Percentiles rank a stretch among this genome's conserved stretches.
phyloP scores from a whole-genome alignment of 2,888 invertebrate species.

The Drosophila cyrtoloma region DNA sequence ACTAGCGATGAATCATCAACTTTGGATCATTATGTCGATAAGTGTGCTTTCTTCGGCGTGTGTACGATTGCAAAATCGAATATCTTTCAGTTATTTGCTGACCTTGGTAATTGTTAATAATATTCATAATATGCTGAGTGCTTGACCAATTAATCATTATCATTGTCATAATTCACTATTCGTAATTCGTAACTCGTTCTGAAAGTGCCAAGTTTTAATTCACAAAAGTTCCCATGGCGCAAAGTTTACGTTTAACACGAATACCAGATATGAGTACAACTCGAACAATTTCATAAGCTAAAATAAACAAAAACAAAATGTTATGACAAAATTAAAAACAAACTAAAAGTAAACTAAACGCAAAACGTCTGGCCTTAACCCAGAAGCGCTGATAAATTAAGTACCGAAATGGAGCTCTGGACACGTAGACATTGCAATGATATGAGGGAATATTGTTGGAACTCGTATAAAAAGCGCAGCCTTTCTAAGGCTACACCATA shows the following conservation, averaged over 20 bases:
- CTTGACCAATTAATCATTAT: conserved; percentile 25
- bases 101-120: conserved; percentile 29
- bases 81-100: conserved; percentile 10
- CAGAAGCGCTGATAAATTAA: conserved; percentile 22
- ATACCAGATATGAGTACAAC: conserved; percentile 32
- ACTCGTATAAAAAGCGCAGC: conserved; percentile 53
- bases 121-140: conserved; percentile 22
- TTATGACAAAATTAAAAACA: conserved; percentile 1
- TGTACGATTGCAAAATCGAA: not conserved
- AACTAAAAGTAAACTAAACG: conserved; percentile 10
- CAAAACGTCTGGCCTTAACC: conserved; percentile 22
- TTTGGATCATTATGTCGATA: not conserved
- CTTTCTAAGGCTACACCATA: conserved; percentile 31
- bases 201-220: conserved; percentile 36
- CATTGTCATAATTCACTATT: conserved; percentile 1
- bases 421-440: conserved; percentile 56
- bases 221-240: conserved; percentile 48
- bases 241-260: conserved; percentile 41
- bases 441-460: conserved; percentile 36
- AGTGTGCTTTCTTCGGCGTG: not conserved
- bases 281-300: conserved; percentile 31
- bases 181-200: conserved; percentile 18
- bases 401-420: conserved; percentile 26
- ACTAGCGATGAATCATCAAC: not conserved
- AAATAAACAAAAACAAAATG: conserved; percentile 3